phyloP scores from a whole-genome alignment of 2,113 vertebrate genomes.

The Cyprinodon tularosa region DNA sequence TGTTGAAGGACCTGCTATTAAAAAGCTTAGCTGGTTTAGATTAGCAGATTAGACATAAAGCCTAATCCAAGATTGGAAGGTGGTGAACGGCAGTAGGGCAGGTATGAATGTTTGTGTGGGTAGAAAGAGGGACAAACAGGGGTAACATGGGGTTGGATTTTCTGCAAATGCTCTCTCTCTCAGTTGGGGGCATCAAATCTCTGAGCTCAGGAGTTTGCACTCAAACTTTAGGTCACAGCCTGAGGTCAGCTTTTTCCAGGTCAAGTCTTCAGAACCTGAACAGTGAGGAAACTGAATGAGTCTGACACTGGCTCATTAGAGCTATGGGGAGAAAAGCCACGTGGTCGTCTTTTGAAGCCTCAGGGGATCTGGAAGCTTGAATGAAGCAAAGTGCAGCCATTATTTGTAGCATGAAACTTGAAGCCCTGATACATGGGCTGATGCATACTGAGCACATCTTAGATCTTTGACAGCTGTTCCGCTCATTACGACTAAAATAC shows the following conservation, averaged over 20 bases:
- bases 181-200: slow-evolving; percentile 49
- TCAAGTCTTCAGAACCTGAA: slow-evolving; percentile 34
- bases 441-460: background rate
- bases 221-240: slow-evolving; percentile 45
- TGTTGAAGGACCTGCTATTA: slow-evolving; percentile 42
- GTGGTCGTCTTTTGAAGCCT: background rate
- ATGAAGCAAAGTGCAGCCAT: slow-evolving; percentile 1
- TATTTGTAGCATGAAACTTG: background rate
- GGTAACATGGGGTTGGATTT: slow-evolving; percentile 19
- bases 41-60: slow-evolving; percentile 66
- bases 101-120: slow-evolving; percentile 3
- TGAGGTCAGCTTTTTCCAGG: slow-evolving; percentile 50
- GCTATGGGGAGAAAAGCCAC: background rate
- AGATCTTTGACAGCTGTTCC: background rate
- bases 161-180: slow-evolving; percentile 30
- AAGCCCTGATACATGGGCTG: background rate
- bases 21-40: slow-evolving; percentile 67
- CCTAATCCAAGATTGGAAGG: slow-evolving; percentile 57
- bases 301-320: slow-evolving; percentile 17
- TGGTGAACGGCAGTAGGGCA: slow-evolving; percentile 4
- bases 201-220: background rate
- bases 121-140: slow-evolving; percentile 5
- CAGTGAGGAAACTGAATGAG: slow-evolving; percentile 34
- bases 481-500: background rate
- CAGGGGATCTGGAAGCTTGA: slow-evolving; percentile 6